Conservation (phyloP, 2,113 vertebrate genomes). For the Podarcis raffonei region DNA sequence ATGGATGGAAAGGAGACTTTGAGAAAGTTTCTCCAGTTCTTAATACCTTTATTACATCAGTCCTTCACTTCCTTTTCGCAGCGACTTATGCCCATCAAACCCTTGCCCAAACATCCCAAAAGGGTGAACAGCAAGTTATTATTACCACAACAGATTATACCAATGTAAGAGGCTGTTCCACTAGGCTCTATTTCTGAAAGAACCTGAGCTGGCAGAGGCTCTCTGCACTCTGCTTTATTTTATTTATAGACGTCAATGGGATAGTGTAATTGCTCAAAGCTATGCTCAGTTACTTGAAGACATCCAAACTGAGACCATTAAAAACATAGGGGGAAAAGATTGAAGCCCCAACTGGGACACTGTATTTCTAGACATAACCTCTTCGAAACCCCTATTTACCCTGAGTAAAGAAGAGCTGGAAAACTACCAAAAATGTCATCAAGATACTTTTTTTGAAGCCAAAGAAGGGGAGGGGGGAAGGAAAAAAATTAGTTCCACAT, state of each 20-base stretch:
- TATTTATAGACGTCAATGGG: not conserved
- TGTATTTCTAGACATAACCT: not conserved
- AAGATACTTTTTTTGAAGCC: slow-evolving; percentile 51
- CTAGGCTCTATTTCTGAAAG: not conserved
- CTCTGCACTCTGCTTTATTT: not conserved
- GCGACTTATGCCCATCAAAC: not conserved
- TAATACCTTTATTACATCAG: not conserved
- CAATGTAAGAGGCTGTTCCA: not conserved
- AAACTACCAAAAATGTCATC: slow-evolving; percentile 65
- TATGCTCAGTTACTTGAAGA: not conserved
- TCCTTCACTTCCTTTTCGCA: not conserved
- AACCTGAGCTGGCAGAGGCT: not conserved
- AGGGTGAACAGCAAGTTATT: not conserved
- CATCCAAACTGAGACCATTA: not conserved
- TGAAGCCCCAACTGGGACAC: not conserved
- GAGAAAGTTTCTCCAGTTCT: not conserved
- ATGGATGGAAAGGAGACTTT: too few relatives aligned
- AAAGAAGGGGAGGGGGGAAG: slow-evolving; percentile 32
- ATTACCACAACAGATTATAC: not conserved
- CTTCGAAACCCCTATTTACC: slow-evolving; percentile 29
- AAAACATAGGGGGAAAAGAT: not conserved
- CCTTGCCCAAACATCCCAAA: not conserved
- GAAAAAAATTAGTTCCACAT: slow-evolving; percentile 78
- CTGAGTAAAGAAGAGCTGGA: slow-evolving; percentile 40
- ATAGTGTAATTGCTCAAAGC: not conserved